Evolutionary conservation across 2,797 vertebrate species (phyloP).

Genomic region (Astyanax mexicanus): DNA sequence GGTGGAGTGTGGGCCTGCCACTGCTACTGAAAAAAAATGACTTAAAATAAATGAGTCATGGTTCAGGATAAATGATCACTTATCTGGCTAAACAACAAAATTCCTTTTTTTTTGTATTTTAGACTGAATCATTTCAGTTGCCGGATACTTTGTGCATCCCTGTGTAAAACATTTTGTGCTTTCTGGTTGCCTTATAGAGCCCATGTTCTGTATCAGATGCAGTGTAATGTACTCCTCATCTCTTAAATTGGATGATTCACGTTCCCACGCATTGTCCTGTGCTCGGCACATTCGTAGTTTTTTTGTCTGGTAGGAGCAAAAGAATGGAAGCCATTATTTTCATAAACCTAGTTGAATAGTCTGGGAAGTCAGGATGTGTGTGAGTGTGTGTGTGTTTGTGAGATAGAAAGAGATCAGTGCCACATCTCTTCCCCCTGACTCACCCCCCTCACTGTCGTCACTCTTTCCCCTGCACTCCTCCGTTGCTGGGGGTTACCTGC

Average conservation of each 20-base stretch:
- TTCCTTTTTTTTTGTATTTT: no score
- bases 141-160: no score
- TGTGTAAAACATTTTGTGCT: not conserved
- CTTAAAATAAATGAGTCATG: no score
- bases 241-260: not conserved
- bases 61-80: no score
- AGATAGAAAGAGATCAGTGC: conserved; percentile 32
- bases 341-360: conserved; percentile 4
- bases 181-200: not conserved
- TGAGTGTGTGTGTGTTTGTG: not conserved
- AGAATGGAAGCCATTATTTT: not conserved
- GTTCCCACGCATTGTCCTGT: not conserved
- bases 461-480: conserved; percentile 31
- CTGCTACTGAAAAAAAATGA: no score
- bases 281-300: not conserved
- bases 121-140: no score
- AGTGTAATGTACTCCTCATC: not conserved
- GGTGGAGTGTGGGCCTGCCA: no score
- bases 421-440: conserved; percentile 35
- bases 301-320: conserved; percentile 5
- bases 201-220: not conserved
- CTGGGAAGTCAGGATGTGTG: not conserved
- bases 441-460: conserved; percentile 37
- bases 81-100: no score
- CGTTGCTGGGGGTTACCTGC: conserved; percentile 50